Evolutionary conservation across 2,113 vertebrate genomes (phyloP).

Genomic region (Picathartes gymnocephalus): DNA sequence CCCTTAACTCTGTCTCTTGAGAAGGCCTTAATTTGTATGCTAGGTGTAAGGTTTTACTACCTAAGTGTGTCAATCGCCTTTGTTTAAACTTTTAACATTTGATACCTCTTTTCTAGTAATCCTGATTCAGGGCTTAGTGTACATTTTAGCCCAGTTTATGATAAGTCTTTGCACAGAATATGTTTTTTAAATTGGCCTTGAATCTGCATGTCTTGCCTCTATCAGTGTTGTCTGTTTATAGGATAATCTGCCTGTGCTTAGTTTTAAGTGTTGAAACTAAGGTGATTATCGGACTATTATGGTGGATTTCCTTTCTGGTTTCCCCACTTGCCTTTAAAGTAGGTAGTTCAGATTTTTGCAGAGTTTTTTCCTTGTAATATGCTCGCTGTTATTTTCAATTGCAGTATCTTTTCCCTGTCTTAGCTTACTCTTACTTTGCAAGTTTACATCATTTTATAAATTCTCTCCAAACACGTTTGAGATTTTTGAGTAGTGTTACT

Average conservation of each 20-base stretch:
- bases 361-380: background rate
- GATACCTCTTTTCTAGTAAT: background rate
- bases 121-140: background rate
- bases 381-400: background rate
- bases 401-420: background rate
- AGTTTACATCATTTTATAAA: background rate
- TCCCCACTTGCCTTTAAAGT: background rate
- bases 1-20: background rate
- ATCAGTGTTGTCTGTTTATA: background rate
- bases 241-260: constrained; percentile 39
- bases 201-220: background rate
- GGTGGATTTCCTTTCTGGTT: constrained; percentile 3
- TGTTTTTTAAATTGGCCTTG: background rate
- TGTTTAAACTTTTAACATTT: background rate
- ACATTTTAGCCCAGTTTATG: background rate
- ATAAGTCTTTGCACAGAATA: background rate
- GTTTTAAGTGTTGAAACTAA: constrained; percentile 45
- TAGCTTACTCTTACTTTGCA: background rate
- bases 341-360: background rate
- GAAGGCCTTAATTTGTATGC: background rate
- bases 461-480: background rate
- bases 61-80: background rate
- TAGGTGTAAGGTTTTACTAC: background rate
- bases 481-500: background rate
- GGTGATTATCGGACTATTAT: constrained; percentile 45